Evolutionary conservation across 2,113 vertebrate species (phyloP).

Genomic region (Asarcornis scutulata): DNA sequence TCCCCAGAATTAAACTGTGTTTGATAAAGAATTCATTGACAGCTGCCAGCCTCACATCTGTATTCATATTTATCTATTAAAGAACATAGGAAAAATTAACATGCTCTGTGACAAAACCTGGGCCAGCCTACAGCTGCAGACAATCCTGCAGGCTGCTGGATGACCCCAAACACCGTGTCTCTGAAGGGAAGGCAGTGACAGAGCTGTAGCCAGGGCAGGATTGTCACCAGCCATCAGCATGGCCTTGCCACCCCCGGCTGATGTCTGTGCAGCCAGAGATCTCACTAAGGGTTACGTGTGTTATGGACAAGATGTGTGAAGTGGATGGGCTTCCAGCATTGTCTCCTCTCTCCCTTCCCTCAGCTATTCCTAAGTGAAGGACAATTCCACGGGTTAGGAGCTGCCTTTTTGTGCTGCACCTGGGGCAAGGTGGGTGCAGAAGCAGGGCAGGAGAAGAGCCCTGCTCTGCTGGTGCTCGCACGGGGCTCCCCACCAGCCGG

Average conservation of each 20-base stretch:
- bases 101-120: not conserved
- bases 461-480: not conserved
- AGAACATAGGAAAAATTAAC: not conserved
- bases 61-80: slow-evolving; percentile 78
- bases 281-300: not conserved
- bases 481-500: accelerated
- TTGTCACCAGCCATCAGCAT: not conserved
- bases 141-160: not conserved
- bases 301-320: not conserved
- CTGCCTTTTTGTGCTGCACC: not conserved
- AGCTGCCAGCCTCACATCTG: slow-evolving; percentile 78
- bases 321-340: not conserved
- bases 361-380: not conserved
- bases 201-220: not conserved
- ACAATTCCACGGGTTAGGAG: not conserved
- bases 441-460: not conserved
- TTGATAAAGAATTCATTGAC: slow-evolving; percentile 78
- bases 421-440: not conserved
- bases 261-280: not conserved
- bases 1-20: slow-evolving; percentile 75
- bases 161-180: not conserved
- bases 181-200: not conserved
- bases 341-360: not conserved
- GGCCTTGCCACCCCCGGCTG: not conserved
- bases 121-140: not conserved